Conservation (phyloP, 2,797 vertebrate species). For the Hippoglossus hippoglossus region DNA sequence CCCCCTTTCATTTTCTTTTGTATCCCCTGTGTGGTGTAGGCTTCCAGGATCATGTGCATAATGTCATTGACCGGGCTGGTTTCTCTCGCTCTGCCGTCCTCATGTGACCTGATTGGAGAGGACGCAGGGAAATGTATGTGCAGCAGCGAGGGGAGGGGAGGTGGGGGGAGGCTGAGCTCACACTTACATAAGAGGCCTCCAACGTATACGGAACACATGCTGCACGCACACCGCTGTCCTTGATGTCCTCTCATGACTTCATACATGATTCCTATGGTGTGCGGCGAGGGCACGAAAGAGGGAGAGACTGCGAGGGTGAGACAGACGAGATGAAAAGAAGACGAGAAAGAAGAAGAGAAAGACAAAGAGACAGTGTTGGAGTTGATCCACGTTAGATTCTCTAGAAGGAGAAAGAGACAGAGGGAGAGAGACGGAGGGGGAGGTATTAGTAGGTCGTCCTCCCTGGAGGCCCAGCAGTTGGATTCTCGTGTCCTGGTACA, state of each 20-base stretch:
- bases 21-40: slow-evolving; percentile 17
- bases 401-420: slow-evolving; percentile 24
- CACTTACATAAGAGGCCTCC: slow-evolving; percentile 78
- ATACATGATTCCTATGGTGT: slow-evolving; percentile 12
- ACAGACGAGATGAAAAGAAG: slow-evolving; percentile 32
- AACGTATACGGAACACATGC: slow-evolving; percentile 66
- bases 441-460: slow-evolving; percentile 44
- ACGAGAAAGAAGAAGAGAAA: not conserved
- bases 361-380: slow-evolving; percentile 39
- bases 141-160: slow-evolving; percentile 30
- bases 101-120: slow-evolving; percentile 76
- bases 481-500: slow-evolving; percentile 48
- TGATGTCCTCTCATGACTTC: slow-evolving; percentile 23
- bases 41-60: slow-evolving; percentile 40
- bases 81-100: slow-evolving; percentile 66
- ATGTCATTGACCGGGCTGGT: slow-evolving; percentile 20
- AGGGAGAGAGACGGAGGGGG: slow-evolving; percentile 16
- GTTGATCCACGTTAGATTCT: slow-evolving; percentile 45
- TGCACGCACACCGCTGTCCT: slow-evolving; percentile 24
- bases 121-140: slow-evolving; percentile 69
- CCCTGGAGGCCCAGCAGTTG: slow-evolving; percentile 29
- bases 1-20: not conserved
- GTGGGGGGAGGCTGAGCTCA: slow-evolving; percentile 33
- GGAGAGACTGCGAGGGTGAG: slow-evolving; percentile 34
- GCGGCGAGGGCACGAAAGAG: slow-evolving; percentile 19